These are phyloP conservation scores for Leptonema lineaticorne DNA, from an alignment of 1,140 invertebrate species.

Conservation along the genomic window DNA sequence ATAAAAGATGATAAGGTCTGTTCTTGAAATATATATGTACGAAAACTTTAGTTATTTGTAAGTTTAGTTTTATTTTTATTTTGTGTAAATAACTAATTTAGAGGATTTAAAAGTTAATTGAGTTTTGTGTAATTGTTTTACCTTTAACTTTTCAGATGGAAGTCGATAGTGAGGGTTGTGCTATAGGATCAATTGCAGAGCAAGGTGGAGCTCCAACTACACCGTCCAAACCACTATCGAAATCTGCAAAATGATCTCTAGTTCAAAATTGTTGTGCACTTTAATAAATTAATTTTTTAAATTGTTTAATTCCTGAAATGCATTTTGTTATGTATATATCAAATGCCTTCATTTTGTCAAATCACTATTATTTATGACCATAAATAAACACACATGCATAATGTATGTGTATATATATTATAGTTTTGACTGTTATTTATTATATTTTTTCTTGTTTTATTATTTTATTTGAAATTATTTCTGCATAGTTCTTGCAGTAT, in stretches of 20 bases:
- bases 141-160: conserved; percentile 46
- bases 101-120: not conserved
- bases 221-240: conserved; percentile 49
- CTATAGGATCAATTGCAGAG: conserved; percentile 53
- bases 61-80: not conserved
- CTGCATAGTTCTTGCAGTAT: no score
- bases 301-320: not conserved
- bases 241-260: conserved; percentile 50
- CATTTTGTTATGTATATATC: no score
- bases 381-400: no score
- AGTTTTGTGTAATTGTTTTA: not conserved
- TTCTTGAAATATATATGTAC: not conserved
- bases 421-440: no score
- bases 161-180: conserved; percentile 55
- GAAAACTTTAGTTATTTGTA: not conserved
- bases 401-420: no score
- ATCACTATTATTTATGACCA: no score
- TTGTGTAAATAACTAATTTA: not conserved
- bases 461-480: no score
- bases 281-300: conserved; percentile 16
- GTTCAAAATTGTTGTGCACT: conserved; percentile 27
- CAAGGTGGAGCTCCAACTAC: conserved; percentile 54
- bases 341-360: no score
- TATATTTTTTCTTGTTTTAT: no score
- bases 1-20: conserved; percentile 39